phyloP scores from a whole-genome alignment of 1,140 invertebrate species.

The Pogonus chalceus region DNA sequence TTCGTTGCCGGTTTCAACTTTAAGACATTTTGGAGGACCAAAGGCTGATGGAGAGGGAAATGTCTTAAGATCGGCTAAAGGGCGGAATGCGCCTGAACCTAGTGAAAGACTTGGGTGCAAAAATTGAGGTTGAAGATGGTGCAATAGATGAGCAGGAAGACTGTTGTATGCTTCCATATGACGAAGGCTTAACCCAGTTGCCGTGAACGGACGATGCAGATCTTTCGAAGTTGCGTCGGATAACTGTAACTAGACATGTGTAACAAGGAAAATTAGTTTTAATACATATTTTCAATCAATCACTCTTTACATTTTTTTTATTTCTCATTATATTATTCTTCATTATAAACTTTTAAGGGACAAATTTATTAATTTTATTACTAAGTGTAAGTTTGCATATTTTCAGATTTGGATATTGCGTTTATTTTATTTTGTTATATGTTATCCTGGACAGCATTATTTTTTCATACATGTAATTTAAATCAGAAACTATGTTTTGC shows the following conservation, averaged over 20 bases:
- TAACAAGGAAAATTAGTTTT: no score
- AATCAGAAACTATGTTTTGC: no score
- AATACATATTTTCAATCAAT: no score
- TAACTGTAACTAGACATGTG: constrained; percentile 31
- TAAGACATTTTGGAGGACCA: constrained; percentile 39
- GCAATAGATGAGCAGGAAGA: constrained; percentile 41
- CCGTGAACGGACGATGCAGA: constrained; percentile 34
- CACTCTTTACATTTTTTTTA: no score
- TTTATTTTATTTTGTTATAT: no score
- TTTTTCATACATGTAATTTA: no score
- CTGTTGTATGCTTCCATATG: constrained; percentile 45
- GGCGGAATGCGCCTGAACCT: constrained; percentile 31
- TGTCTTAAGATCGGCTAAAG: constrained; percentile 36
- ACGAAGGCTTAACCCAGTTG: constrained; percentile 39
- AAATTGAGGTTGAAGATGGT: constrained; percentile 43
- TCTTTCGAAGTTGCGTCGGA: constrained; percentile 30
- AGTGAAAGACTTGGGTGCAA: constrained; percentile 35
- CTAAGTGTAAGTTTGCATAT: no score
- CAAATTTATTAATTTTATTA: no score
- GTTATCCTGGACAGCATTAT: no score
- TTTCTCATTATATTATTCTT: no score
- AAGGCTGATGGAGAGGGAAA: constrained; percentile 42
- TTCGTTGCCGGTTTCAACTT: constrained; percentile 33
- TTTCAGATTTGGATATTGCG: no score
- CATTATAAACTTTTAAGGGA: no score